A percentile compares a stretch with the other conserved stretches of the same genome.
Evolutionary conservation across 2,113 vertebrate genomes (phyloP).

Genomic region (Sus scrofa): T2T-Sscrofa CM000812.6:154413001-154413500

Average conservation of each 20-base stretch:
- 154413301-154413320: neutral
- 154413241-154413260: neutral
- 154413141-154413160: neutral
- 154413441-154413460: neutral
- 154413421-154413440: neutral
- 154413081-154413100: too few relatives aligned
- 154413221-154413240: slow-evolving; percentile 1
- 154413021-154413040: neutral
- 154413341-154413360: neutral
- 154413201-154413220: neutral
- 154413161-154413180: neutral
- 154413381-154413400: neutral
- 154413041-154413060: neutral
- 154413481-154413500: neutral
- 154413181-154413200: neutral
- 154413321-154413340: slow-evolving; percentile 13
- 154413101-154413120: too few relatives aligned
- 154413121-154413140: too few relatives aligned
- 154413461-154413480: neutral
- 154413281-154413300: neutral
- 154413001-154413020: neutral
- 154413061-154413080: too few relatives aligned
- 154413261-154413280: neutral
- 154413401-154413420: neutral
- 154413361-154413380: slow-evolving; percentile 21